These are phyloP conservation scores for Lamellibrachia columna DNA, from an alignment of 2,888 invertebrate species.

Conservation along the genomic window DNA sequence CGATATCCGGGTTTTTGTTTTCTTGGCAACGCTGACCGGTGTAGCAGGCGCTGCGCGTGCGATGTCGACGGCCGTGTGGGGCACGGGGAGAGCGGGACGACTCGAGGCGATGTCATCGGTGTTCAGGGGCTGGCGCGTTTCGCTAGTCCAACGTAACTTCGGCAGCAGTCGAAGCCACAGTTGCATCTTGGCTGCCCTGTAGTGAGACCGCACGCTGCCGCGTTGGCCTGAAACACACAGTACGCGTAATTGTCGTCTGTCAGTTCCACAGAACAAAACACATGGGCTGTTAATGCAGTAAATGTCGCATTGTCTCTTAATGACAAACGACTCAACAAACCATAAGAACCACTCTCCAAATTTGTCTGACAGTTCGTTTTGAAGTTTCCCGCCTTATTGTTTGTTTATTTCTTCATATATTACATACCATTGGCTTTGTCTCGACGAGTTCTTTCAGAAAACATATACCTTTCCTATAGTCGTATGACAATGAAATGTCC, in stretches of 20 bases:
- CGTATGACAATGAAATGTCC: too few species aligned
- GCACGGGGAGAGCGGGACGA: not conserved
- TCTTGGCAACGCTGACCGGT: slow-evolving; percentile 23
- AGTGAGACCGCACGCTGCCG: not conserved
- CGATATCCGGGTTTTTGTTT: slow-evolving; percentile 24
- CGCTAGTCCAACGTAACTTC: not conserved
- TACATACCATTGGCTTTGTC: too few species aligned
- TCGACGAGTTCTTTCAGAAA: too few species aligned
- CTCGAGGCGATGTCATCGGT: not conserved
- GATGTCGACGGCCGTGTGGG: slow-evolving; percentile 14
- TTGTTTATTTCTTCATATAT: too few species aligned
- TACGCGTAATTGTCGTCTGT: not conserved
- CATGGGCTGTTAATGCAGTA: too few species aligned
- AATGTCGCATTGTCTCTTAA: too few species aligned
- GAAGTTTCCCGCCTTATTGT: too few species aligned
- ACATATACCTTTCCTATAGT: too few species aligned
- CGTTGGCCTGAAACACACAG: not conserved
- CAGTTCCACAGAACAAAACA: too few species aligned
- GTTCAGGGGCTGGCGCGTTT: not conserved
- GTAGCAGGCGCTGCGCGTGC: slow-evolving; percentile 19
- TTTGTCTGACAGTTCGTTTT: too few species aligned
- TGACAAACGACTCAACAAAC: too few species aligned
- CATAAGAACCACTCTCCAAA: too few species aligned
- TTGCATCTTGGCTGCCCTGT: not conserved
- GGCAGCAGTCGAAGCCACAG: not conserved